Evolutionary conservation across 2,888 invertebrate species (phyloP).

Genomic region (Meiosimyza decipiens): DNA sequence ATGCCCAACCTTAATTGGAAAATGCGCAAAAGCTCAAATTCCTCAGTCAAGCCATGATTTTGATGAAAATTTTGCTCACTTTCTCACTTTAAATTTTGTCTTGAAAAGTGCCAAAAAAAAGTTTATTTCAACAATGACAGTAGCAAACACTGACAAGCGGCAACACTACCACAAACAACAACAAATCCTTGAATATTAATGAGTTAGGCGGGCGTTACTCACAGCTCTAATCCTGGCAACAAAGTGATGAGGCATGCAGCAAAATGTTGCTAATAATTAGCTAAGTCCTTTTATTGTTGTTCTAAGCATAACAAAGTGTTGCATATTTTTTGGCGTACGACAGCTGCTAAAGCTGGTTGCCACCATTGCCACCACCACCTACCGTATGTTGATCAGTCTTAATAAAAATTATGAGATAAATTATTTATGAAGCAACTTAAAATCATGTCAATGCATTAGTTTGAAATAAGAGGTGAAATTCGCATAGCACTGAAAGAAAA

Average conservation of each 20-base stretch:
- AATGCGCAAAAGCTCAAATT: too few species aligned
- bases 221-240: not conserved
- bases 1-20: too few species aligned
- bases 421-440: not conserved
- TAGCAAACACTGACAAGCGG: too few species aligned
- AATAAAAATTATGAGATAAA: conserved; percentile 5
- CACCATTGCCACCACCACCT: not conserved
- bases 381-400: conserved; percentile 4
- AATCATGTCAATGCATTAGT: too few species aligned
- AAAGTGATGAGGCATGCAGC: not conserved
- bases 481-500: too few species aligned
- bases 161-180: conserved; percentile 1
- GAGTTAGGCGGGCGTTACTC: conserved; percentile 1
- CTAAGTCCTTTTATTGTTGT: conserved; percentile 18
- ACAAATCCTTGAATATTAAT: conserved; percentile 29
- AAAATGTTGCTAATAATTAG: conserved; percentile 14
- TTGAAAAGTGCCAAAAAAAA: too few species aligned
- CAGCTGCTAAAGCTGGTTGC: conserved; percentile 10
- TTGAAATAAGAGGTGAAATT: too few species aligned
- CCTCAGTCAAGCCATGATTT: too few species aligned
- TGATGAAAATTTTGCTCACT: too few species aligned
- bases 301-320: not conserved
- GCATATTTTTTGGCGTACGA: conserved; percentile 16
- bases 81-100: too few species aligned
- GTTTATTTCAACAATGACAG: too few species aligned